Evolutionary conservation across 2,113 vertebrate species (phyloP).

Genomic region (Cebus imitator): DNA sequence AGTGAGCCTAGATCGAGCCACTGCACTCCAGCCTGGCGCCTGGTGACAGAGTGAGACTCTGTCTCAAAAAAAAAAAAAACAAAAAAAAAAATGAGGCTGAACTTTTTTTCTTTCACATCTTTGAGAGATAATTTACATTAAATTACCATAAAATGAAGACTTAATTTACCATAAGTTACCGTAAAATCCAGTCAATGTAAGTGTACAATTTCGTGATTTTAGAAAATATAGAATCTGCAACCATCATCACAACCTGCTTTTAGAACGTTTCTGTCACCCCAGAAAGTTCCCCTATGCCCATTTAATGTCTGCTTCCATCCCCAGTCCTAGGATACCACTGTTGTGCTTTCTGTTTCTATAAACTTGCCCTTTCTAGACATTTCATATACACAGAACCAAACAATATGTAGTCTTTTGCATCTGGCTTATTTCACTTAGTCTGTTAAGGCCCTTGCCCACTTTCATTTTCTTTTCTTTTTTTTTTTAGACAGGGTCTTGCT

Average conservation of each 20-base stretch:
- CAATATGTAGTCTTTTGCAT: not conserved
- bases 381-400: not conserved
- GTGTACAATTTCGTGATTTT: not conserved
- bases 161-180: too few species aligned
- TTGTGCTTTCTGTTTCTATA: not conserved
- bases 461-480: too few species aligned
- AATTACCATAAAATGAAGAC: too few species aligned
- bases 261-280: not conserved
- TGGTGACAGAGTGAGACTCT: too few species aligned
- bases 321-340: not conserved
- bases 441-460: not conserved
- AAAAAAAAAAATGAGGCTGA: not conserved
- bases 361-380: not conserved
- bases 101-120: not conserved
- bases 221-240: not conserved
- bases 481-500: too few species aligned
- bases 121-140: not conserved
- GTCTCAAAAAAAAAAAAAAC: too few species aligned
- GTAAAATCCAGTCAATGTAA: not conserved
- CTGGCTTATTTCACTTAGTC: not conserved
- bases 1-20: too few species aligned
- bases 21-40: too few species aligned
- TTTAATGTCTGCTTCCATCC: not conserved
- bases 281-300: not conserved
- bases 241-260: not conserved